Base-by-base conservation (phyloP, 92 coral and sea anemone genomes). In the Bergia sp. region DNA sequence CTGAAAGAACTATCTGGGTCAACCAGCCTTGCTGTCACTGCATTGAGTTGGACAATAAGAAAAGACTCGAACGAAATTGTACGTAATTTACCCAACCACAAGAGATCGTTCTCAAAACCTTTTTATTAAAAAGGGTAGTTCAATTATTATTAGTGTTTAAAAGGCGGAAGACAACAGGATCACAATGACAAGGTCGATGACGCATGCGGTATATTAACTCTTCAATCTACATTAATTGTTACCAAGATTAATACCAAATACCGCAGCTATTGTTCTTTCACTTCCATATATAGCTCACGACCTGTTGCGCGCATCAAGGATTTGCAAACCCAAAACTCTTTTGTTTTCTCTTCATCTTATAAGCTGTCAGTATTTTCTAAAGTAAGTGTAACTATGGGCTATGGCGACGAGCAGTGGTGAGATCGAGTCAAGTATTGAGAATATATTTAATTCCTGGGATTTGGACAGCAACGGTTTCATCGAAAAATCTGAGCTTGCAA, bases 371-470 rank as follows among this genome's bases (percentile, higher is more conserved):
- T 71, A 47, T 71, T 69, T 71, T 71, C 15, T 40, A 7, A 73
- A 45, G 65, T 12, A 41, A 29, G 39, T 12, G 36, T 20, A 11
- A 41, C 7, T 12, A 84, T 84, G 87, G 87, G 36, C 67, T 71
- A 89, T 89, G 94, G 90, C 86, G 11, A 69, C 85, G 18, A 88
- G 58, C n/a, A 73, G 38, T 64, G 64, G 15, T 13, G 90, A 58
- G 5, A 73, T 87, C 20, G 96, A 93, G 8, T 57, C 42, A 80
- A 88, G 90, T 2, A 90, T 95, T 23, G 89, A 84, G 49, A 91
- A 92, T 5, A 95, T 95, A 45, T 95, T 95, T 79, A 72, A 88
- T 2, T 85, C 94, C 12, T 95, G 98, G 98, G 98, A 95, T 55
- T 89, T 91, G 49, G 82, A 95, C 86, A 85, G 85, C 55, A 93